Conservation (phyloP, 2,113 vertebrate genomes). For the Rousettus leschenaultii region DNA sequence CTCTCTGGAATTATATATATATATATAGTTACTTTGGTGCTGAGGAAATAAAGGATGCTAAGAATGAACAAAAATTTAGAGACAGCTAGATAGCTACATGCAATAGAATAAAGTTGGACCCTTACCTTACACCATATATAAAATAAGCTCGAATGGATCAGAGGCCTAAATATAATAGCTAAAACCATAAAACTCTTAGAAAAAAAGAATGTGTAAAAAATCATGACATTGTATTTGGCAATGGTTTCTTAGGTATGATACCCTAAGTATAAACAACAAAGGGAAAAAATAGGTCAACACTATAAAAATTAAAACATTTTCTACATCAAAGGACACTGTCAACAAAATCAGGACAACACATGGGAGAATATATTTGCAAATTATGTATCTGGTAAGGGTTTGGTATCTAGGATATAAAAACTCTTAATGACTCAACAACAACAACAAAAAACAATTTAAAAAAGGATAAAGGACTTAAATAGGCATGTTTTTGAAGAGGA, state of each 20-base stretch:
- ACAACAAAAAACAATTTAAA: not conserved
- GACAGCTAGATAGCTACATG: not conserved
- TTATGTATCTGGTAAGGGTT: not conserved
- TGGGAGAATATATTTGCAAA: not conserved
- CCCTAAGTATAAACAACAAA: not conserved
- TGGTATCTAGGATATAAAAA: not conserved
- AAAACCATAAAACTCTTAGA: not conserved
- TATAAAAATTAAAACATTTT: not conserved
- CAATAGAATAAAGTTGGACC: not conserved
- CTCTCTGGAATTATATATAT: not conserved
- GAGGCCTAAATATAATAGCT: not conserved
- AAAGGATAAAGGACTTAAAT: not conserved
- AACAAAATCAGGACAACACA: not conserved
- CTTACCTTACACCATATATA: not conserved
- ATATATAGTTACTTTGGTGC: not conserved
- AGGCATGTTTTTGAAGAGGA: not conserved
- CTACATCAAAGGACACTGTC: not conserved
- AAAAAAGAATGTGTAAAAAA: not conserved
- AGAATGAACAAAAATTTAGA: not conserved
- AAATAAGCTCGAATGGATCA: not conserved
- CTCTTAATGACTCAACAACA: not conserved
- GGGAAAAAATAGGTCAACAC: not conserved
- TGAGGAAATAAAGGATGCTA: conserved; percentile 6
- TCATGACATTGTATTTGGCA: not conserved
- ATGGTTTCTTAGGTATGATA: not conserved